Base-by-base conservation (phyloP, 1,140 invertebrate species). In the Achroia grisella region DNA sequence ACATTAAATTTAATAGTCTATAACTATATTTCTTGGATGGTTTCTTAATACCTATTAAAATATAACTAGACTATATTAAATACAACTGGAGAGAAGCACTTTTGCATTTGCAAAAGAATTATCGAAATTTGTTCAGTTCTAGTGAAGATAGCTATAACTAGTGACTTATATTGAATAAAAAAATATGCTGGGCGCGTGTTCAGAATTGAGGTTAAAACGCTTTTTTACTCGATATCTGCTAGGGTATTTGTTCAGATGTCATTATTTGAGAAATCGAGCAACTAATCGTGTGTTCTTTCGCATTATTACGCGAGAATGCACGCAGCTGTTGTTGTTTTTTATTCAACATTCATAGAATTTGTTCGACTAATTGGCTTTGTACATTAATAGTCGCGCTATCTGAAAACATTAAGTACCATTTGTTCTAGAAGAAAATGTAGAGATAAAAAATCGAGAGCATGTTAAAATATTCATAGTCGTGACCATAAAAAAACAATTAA, bases 201-300 rank as follows among this genome's bases (percentile, higher is more conserved):
- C 13, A 40, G 33, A 42, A 36, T 33, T 27, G 41, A 35, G 13
- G 36, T 50, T 36, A 44, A 41, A 41, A 13, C 11, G 33, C 15
- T 45, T 43, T 51, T 51, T 48, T 56, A 45, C 11, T 13, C 17
- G 15, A 17, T 15, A 17, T 52, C 34, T 44, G 33, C 23, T 31
- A 28, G 39, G 28, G 33, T 65, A 61, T 65, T 65, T 61, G 54
- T 50, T 56, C 62, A 65, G 62, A 56, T 65, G 62, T 65, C 62
- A 61, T 53, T 60, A 56, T 65, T 57, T 61, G 62, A 56, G 44
- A 44, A 48, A 57, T 55, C 45, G 49, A 13, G 37, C 34, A 43
- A 14, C 31, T 47, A 45, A 51, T 55, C 46, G 44, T 23, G 36
- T 43, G 31, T 42, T 48, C 35, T 43, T 41, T 50, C 34, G 48